Evolutionary conservation across 1,140 invertebrate genomes (phyloP).

Genomic region (Hycleus phaleratus): DNA sequence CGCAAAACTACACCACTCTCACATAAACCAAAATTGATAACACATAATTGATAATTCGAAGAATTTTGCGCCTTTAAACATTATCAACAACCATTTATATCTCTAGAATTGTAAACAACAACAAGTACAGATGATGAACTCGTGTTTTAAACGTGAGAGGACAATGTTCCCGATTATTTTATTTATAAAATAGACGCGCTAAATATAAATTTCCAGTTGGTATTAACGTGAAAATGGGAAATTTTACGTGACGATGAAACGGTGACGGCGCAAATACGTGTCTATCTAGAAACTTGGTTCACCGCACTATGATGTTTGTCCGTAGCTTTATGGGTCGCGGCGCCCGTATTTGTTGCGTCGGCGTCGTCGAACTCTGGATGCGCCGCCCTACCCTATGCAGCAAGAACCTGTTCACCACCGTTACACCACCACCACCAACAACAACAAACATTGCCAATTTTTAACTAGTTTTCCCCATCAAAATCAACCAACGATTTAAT

Average conservation of each 20-base stretch:
- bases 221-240: background rate
- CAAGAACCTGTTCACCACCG: slow-evolving; percentile 19
- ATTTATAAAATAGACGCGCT: background rate
- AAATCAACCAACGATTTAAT: no score
- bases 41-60: background rate
- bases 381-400: slow-evolving; percentile 35
- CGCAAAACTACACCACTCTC: background rate
- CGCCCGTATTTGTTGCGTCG: slow-evolving; percentile 40
- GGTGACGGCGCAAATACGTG: slow-evolving; percentile 8
- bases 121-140: no score
- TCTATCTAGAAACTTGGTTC: slow-evolving; percentile 30
- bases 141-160: no score
- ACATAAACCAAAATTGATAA: no score
- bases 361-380: slow-evolving; percentile 34
- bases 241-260: background rate
- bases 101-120: no score
- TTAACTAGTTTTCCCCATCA: no score
- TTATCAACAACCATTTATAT: no score
- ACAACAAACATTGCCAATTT: no score
- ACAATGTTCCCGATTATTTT: no score
- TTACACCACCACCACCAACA: no score
- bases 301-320: slow-evolving; percentile 40
- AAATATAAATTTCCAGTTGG: background rate
- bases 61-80: no score
- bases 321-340: slow-evolving; percentile 39